These are phyloP conservation scores for Zelleria hepariella DNA, from an alignment of 2,888 invertebrate genomes.

Conservation along the genomic window DNA sequence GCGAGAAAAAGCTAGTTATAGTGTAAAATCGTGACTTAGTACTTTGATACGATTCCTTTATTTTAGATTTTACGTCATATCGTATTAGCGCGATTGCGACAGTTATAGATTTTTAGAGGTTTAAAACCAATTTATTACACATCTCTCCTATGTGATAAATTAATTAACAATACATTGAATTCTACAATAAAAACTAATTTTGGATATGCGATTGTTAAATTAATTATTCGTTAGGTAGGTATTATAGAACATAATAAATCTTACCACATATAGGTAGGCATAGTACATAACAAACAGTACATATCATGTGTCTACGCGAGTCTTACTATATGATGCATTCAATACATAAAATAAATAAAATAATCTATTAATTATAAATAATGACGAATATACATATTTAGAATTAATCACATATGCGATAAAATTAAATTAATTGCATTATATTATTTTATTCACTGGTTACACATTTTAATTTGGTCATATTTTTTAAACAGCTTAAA, in stretches of 20 bases:
- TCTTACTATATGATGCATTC: neutral
- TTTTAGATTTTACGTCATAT: too few species aligned
- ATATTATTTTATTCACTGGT: neutral
- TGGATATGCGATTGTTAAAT: neutral
- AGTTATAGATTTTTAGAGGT: too few species aligned
- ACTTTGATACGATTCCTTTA: too few species aligned
- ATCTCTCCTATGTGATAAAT: neutral
- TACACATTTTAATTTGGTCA: neutral
- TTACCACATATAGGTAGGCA: neutral
- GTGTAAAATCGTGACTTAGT: too few species aligned
- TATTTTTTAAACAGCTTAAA: neutral
- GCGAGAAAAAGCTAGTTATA: too few species aligned
- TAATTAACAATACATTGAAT: neutral
- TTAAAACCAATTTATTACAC: constrained; percentile 12
- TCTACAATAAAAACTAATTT: neutral
- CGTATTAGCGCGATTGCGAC: too few species aligned
- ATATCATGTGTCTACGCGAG: neutral
- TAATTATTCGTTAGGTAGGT: neutral
- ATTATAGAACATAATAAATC: neutral
- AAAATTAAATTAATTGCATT: neutral
- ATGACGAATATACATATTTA: neutral
- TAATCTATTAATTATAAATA: neutral
- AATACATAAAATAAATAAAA: neutral
- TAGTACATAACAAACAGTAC: neutral
- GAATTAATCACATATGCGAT: neutral